Evolutionary conservation across 2,888 invertebrate genomes (phyloP).

Genomic region (Epirrita christyi): DNA sequence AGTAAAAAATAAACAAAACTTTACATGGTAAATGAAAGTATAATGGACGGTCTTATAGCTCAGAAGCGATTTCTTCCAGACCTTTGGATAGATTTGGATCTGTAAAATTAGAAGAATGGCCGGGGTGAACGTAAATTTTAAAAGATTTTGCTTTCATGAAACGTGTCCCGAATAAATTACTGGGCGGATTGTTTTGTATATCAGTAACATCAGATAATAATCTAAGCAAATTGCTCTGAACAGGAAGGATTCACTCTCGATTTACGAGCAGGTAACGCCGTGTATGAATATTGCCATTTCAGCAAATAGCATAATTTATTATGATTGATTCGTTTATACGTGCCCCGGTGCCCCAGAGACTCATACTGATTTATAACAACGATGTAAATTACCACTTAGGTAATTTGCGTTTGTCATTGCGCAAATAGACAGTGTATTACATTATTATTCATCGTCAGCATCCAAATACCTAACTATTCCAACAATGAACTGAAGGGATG

Average conservation of each 20-base stretch:
- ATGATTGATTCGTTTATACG: slow-evolving; percentile 57
- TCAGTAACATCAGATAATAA: slow-evolving; percentile 7
- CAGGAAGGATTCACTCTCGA: slow-evolving; percentile 18
- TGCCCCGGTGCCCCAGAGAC: slow-evolving; percentile 41
- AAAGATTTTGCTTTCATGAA: neutral
- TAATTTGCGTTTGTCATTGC: slow-evolving; percentile 47
- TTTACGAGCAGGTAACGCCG: slow-evolving; percentile 32
- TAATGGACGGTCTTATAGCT: too few species aligned
- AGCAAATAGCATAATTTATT: slow-evolving; percentile 50
- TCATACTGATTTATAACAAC: slow-evolving; percentile 52
- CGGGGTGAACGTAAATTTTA: too few species aligned
- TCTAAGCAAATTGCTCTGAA: slow-evolving; percentile 8
- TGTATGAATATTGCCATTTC: slow-evolving; percentile 42
- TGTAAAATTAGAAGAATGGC: too few species aligned
- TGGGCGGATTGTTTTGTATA: neutral
- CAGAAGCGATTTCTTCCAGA: too few species aligned
- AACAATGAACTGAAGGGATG: neutral
- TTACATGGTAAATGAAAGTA: too few species aligned
- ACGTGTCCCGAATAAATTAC: neutral
- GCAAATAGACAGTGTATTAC: slow-evolving; percentile 40
- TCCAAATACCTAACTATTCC: slow-evolving; percentile 9
- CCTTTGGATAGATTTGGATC: too few species aligned
- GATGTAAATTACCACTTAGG: slow-evolving; percentile 54
- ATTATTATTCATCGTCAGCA: slow-evolving; percentile 19
- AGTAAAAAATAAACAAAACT: too few species aligned